A percentile compares a stretch with the other conserved stretches of the same genome.
Evolutionary conservation across 2,797 vertebrate species (phyloP).

Genomic region (Pampus argenteus): DNA sequence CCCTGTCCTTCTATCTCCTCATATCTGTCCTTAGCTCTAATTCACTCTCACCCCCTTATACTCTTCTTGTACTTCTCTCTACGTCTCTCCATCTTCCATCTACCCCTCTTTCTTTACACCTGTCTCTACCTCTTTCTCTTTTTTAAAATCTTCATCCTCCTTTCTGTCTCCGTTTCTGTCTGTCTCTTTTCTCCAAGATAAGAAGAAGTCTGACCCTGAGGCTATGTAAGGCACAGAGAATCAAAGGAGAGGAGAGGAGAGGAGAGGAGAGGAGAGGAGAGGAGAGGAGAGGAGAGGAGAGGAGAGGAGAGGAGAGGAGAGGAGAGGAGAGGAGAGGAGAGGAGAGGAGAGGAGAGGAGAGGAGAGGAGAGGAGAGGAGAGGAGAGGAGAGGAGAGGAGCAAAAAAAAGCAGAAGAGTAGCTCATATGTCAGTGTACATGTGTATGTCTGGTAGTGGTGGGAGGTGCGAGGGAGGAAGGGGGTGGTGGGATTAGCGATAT

Average conservation of each 20-base stretch:
- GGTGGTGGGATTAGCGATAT: slow-evolving; percentile 29
- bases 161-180: slow-evolving; percentile 18
- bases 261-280: slow-evolving; percentile 35
- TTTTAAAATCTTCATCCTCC: slow-evolving; percentile 11
- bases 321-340: too few species aligned
- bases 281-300: slow-evolving; percentile 46
- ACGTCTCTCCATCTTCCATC: slow-evolving; percentile 13
- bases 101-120: slow-evolving; percentile 19
- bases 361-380: too few species aligned
- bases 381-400: not conserved
- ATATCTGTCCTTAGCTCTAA: slow-evolving; percentile 37
- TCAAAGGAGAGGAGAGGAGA: slow-evolving; percentile 69
- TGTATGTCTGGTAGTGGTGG: slow-evolving; percentile 22
- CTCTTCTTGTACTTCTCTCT: too few species aligned
- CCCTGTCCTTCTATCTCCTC: slow-evolving; percentile 22
- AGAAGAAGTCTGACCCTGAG: slow-evolving; percentile 64
- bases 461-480: not conserved
- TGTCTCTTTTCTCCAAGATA: slow-evolving; percentile 44
- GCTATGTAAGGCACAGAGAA: slow-evolving; percentile 53
- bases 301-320: too few species aligned
- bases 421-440: slow-evolving; percentile 18
- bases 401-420: slow-evolving; percentile 8
- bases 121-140: not conserved
- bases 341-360: too few species aligned
- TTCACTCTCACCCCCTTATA: too few species aligned